Base-by-base conservation (phyloP, 2,797 vertebrate genomes). In the Momotus momota region DNA sequence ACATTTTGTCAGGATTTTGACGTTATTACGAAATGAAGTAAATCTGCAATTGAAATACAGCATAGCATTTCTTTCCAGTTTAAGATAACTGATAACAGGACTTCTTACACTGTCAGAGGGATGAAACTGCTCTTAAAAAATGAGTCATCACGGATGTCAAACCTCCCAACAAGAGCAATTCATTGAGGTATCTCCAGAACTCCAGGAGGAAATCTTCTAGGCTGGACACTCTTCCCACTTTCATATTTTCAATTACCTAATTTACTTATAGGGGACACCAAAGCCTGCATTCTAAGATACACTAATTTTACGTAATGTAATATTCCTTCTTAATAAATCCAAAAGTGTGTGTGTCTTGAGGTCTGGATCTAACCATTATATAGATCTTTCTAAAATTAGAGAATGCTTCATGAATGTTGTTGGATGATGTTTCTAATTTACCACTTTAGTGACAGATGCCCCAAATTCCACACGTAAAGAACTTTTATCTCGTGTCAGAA, bases 271-370 rank as follows among this genome's bases (percentile, higher is more conserved):
- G 21, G 46, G 29, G 27, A 84, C 48, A 86, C 79, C 77, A 84
- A 92, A 78, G 52, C 62, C 77, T 79, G 61, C 55, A 79, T 43
- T 35, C 48, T 85, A 80, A 92, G 26, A 12, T 60, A 58, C 19
- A 27, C 64, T 92, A 11, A 74, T 92, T 93, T 93, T 85, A 86
- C 29, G 21, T 52, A 46, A 88, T 6, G n/a, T 77, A 91, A 66
- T 94, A 90, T 86, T 91, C 94, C 80, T 91, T 87, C 49, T 45
- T 90, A 81, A 91, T 90, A 61, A 93, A 75, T 88, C 46, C 62
- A 70, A 55, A 88, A 86, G 38, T 1, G 3, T 60, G 14, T 38
- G 43, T 60, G 45, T 29, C 35, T 35, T 58, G 27, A 92, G 12
- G 58, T 90, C 62, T 75, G 40, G 66, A 52, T 70, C 33, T 90